Evolutionary conservation across 2,888 invertebrate species (phyloP).

Genomic region (Orchesellides sinensis): DNA sequence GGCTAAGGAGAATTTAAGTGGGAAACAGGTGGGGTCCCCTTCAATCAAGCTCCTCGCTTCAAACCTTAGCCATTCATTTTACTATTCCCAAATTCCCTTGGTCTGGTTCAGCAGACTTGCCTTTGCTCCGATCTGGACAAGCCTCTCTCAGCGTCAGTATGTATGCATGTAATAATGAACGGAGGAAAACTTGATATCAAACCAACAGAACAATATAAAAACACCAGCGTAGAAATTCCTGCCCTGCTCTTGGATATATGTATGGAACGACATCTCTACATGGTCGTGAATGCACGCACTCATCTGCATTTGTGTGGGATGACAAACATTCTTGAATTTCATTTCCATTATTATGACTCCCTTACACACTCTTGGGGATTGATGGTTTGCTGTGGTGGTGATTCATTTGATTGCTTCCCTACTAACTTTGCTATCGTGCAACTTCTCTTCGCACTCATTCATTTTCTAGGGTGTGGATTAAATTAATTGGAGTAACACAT

Average conservation of each 20-base stretch:
- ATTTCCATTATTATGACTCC: constrained; percentile 27
- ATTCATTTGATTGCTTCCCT: constrained; percentile 36
- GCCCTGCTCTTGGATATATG: not conserved
- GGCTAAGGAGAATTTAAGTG: constrained; percentile 62
- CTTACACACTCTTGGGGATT: constrained; percentile 20
- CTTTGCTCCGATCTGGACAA: not conserved
- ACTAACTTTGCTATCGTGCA: not conserved
- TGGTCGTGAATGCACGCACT: constrained; percentile 15
- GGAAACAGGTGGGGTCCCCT: constrained; percentile 68
- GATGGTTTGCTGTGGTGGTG: constrained; percentile 9
- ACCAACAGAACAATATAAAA: no score
- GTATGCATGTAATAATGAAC: no score
- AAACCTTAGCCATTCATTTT: constrained; percentile 48
- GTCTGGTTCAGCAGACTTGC: not conserved
- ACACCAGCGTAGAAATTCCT: no score
- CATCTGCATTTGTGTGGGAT: constrained; percentile 47
- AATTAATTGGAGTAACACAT: constrained; percentile 61
- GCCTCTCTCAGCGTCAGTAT: no score
- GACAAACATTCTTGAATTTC: constrained; percentile 59
- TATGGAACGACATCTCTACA: not conserved
- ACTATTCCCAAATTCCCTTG: no score
- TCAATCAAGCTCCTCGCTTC: constrained; percentile 69
- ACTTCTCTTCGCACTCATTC: constrained; percentile 34
- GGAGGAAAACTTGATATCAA: no score
- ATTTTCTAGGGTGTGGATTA: constrained; percentile 53